Evolutionary conservation across 2,113 vertebrate species (phyloP), one percentile per base, ranked within the genome.

Genomic region (Glaucomys volans): DNA sequence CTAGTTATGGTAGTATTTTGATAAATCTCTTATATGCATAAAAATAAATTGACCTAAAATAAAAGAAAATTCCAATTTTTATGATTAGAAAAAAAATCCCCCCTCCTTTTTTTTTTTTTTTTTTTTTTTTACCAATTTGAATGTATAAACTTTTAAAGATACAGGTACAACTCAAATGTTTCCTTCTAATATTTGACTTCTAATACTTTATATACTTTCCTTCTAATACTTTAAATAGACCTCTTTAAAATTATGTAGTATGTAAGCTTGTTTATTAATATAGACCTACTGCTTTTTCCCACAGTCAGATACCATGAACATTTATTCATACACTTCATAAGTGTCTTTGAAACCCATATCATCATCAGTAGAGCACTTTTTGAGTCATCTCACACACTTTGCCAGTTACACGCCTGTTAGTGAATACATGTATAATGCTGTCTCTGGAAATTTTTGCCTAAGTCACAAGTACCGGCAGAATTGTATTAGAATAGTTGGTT

Each of bases 11-110:
- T n/a, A 32, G 5, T 67, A 72, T 87, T 37, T 87, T 42, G 32
- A 37, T 44, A 79, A 96, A 69, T 74, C 8, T 89, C 35, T 91
- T 76, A 7, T 44, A 91, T 93, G 52, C 84, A 13, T 83, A 72
- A 90, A 93, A 88, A 79, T 82, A 90, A 95, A 40, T 11, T 81
- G 54, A 94, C 77, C 32, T 85, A 59, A 85, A 66, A 87, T 88
- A 59, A n/a, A 95, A 92, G 54, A 91, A 94, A 90, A 77, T 80
- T 4, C 2, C 12, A 8, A 72, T 64, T 76, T 95, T 95, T 87
- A 42, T 77, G 28, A 93, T 82, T 94, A 42, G 81, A 88, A 71
- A 52, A 59, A 14, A n/a, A n/a, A 52, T n/a, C n/a, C n/a, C n/a
- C n/a, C n/a, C n/a, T n/a, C n/a, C n/a, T n/a, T n/a, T n/a, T n/a